phyloP scores from a whole-genome alignment of 1,140 invertebrate species.

The Drosophila punjabiensis region DNA sequence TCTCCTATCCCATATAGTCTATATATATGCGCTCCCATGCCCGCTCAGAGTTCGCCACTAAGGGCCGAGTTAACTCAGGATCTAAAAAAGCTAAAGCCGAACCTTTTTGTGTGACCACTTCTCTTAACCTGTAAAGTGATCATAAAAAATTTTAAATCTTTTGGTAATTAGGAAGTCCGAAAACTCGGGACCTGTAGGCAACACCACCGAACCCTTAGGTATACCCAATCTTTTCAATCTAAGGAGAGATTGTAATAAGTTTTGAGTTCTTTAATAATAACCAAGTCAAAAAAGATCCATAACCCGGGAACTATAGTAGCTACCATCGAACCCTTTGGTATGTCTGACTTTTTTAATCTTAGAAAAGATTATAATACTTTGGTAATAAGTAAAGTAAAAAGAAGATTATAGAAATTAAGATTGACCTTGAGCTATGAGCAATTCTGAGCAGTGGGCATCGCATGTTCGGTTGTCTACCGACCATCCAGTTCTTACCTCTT shows the following conservation, averaged over 20 bases:
- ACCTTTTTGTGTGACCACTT: background rate
- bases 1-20: conserved; percentile 8
- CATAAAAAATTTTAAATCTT: background rate
- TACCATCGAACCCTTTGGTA: background rate
- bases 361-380: too few relatives aligned
- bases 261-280: too few relatives aligned
- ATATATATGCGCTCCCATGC: conserved; percentile 5
- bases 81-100: background rate
- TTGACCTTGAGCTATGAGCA: background rate
- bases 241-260: background rate
- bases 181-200: background rate
- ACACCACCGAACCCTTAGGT: background rate
- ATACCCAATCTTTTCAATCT: too few relatives aligned
- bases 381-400: background rate
- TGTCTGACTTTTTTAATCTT: background rate
- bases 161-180: background rate
- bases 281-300: background rate
- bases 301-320: background rate
- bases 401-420: too few relatives aligned
- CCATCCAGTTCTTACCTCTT: conserved; percentile 33
- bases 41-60: conserved; percentile 24
- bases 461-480: conserved; percentile 16
- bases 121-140: too few relatives aligned
- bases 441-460: conserved; percentile 14
- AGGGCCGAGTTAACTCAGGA: too few relatives aligned